These are phyloP conservation scores for Dicyrtoma fusca DNA, from an alignment of 2,888 invertebrate genomes.

Conservation along the genomic window DNA sequence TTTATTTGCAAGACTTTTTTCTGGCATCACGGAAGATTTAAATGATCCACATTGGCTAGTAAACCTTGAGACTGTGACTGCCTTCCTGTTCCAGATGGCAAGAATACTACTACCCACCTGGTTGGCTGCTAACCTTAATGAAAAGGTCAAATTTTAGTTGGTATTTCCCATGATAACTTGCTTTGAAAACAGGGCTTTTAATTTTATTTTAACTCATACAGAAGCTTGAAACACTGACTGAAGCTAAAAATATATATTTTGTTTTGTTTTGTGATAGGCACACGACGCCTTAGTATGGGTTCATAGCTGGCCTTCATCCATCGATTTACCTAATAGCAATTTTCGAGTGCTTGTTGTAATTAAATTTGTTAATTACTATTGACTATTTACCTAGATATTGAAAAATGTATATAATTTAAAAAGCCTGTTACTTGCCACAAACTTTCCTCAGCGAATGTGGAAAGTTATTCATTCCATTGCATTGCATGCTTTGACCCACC, in stretches of 20 bases:
- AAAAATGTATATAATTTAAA: too few species aligned
- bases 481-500: background rate
- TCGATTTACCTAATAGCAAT: constrained; percentile 26
- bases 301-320: constrained; percentile 43
- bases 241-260: background rate
- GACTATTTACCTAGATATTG: too few species aligned
- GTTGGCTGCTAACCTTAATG: constrained; percentile 45
- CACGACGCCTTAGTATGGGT: constrained; percentile 38
- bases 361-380: too few species aligned
- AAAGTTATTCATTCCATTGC: background rate
- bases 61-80: constrained; percentile 37
- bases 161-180: too few species aligned
- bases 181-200: too few species aligned
- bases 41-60: constrained; percentile 30
- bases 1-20: constrained; percentile 41
- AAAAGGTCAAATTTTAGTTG: constrained; percentile 32
- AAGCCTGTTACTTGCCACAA: too few species aligned
- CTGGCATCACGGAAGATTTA: constrained; percentile 40
- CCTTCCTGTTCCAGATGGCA: constrained; percentile 38
- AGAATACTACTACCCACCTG: constrained; percentile 47
- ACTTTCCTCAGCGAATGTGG: too few species aligned
- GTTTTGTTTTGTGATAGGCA: constrained; percentile 35
- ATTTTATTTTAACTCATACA: too few species aligned
- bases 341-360: constrained; percentile 45
- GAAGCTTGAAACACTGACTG: background rate